phyloP scores from a whole-genome alignment of 2,888 invertebrate species.

The Plagodis pulveraria region DNA sequence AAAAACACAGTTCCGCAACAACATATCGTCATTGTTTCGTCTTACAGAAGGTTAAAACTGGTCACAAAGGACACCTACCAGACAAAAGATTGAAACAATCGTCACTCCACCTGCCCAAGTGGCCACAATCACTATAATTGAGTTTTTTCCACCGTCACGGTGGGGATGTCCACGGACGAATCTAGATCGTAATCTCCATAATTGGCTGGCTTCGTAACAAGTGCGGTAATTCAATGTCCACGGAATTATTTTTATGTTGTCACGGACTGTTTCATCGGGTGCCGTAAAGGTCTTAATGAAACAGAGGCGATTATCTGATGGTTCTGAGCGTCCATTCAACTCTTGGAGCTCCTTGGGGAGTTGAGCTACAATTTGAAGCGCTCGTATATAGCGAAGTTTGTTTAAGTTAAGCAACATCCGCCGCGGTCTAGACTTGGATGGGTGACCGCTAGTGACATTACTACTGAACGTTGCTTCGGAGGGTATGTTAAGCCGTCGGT shows the following conservation, averaged over 20 bases:
- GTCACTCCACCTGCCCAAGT: slow-evolving; percentile 54
- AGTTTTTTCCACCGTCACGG: slow-evolving; percentile 57
- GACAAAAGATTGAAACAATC: slow-evolving; percentile 38
- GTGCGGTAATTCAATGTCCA: slow-evolving; percentile 30
- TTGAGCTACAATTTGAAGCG: no score
- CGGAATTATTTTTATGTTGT: slow-evolving; percentile 20
- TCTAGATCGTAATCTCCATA: slow-evolving; percentile 60
- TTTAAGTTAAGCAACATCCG: no score
- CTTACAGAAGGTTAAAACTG: no score
- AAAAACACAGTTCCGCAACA: no score
- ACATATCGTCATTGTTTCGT: no score
- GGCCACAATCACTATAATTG: slow-evolving; percentile 49
- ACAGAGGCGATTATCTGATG: slow-evolving; percentile 16
- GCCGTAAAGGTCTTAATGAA: slow-evolving; percentile 21
- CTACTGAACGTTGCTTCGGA: no score
- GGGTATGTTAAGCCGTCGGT: no score
- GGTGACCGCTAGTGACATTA: no score
- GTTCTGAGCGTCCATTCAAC: slow-evolving; percentile 2
- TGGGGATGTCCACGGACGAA: slow-evolving; percentile 51
- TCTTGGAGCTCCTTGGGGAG: not conserved
- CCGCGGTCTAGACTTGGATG: no score
- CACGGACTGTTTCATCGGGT: slow-evolving; percentile 22
- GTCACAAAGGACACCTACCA: slow-evolving; percentile 14
- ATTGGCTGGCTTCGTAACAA: slow-evolving; percentile 52
- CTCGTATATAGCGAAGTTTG: no score